Evolutionary conservation across 2,113 vertebrate species (phyloP).

Genomic region (Lophura nycthemera): DNA sequence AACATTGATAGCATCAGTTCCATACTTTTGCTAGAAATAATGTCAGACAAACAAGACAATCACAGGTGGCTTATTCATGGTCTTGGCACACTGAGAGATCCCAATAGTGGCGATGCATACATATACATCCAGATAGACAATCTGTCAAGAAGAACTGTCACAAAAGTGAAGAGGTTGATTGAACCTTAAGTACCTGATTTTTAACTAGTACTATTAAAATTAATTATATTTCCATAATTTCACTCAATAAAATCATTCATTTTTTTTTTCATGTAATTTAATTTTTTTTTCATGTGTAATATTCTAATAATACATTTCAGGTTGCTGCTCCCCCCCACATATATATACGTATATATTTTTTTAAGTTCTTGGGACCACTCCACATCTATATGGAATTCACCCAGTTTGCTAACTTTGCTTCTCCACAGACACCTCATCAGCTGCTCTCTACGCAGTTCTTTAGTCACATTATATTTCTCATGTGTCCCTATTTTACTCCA

Average conservation of each 20-base stretch:
- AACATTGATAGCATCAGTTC: neutral
- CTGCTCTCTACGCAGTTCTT: neutral
- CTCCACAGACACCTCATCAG: neutral
- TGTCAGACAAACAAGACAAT: accelerated
- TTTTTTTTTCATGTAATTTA: neutral
- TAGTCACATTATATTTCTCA: neutral
- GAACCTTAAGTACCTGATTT: neutral
- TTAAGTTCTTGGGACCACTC: neutral
- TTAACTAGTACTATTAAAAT: neutral
- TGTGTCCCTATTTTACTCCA: neutral
- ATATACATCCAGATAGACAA: neutral
- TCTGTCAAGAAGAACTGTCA: neutral
- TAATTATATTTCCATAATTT: neutral
- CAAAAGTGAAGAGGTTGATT: neutral
- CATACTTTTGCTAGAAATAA: neutral
- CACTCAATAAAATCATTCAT: neutral
- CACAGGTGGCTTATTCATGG: neutral
- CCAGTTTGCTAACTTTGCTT: neutral
- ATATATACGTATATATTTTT: no score
- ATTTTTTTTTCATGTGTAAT: neutral
- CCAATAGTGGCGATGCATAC: neutral
- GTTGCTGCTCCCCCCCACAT: no score
- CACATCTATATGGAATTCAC: neutral
- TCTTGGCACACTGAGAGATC: neutral
- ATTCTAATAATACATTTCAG: neutral